Percentiles rank a stretch among this genome's conserved stretches.
Conservation (phyloP, 2,797 vertebrate genomes). For the Neosalanx taihuensis region DNA sequence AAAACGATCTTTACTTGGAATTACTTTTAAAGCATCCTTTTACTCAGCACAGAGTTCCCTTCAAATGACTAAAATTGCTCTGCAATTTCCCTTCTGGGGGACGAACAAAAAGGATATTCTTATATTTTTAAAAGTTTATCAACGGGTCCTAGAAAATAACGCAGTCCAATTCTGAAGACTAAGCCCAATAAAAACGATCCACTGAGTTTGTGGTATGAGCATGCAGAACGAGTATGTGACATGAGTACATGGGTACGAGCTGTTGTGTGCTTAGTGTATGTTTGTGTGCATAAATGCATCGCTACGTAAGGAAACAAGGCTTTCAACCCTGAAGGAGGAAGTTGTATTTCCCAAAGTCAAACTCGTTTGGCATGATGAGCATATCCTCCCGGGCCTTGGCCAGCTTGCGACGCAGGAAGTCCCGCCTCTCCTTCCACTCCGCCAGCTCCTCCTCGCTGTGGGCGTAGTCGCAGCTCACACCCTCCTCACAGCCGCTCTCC, state of each 20-base stretch:
- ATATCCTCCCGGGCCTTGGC: conserved; percentile 88
- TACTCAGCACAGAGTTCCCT: background rate
- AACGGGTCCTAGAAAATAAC: no score
- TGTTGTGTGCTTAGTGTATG: background rate
- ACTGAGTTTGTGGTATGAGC: no score
- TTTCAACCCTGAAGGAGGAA: conserved; percentile 83
- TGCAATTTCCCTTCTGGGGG: no score
- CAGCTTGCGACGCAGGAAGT: conserved; percentile 86
- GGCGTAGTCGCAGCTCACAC: conserved; percentile 86
- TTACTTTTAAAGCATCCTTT: background rate
- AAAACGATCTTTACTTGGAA: background rate
- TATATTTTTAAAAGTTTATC: no score
- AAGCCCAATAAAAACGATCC: no score
- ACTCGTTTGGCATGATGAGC: conserved; percentile 85
- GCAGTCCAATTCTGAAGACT: no score
- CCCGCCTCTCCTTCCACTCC: conserved; percentile 87
- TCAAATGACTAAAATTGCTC: no score
- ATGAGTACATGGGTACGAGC: no score
- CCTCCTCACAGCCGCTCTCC: conserved; percentile 74
- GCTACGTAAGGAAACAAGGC: background rate
- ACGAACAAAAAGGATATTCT: no score
- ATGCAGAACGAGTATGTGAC: background rate
- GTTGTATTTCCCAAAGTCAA: conserved; percentile 94
- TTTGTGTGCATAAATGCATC: background rate
- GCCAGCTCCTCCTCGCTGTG: conserved; percentile 87